These are phyloP conservation scores for Psettodes erumei DNA, from an alignment of 2,113 vertebrate species.

Conservation along the genomic window DNA sequence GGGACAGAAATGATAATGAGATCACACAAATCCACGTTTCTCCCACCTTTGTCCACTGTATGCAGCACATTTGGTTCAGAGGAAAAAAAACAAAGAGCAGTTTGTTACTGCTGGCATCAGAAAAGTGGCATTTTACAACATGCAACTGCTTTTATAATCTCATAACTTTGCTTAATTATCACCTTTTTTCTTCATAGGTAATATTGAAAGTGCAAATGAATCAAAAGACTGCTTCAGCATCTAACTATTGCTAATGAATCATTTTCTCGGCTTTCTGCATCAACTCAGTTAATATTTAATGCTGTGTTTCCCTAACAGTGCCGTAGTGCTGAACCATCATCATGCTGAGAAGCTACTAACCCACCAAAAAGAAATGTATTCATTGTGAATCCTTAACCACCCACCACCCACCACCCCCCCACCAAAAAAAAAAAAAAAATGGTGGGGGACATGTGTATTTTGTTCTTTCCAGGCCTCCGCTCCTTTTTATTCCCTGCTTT, in stretches of 20 bases:
- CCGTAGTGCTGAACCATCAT: slow-evolving; percentile 13
- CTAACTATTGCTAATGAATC: slow-evolving; percentile 17
- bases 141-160: neutral
- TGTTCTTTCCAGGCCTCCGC: slow-evolving; percentile 9
- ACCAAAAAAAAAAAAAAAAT: neutral
- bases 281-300: slow-evolving; percentile 52
- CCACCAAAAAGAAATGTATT: slow-evolving; percentile 26
- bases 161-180: slow-evolving; percentile 29
- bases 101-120: slow-evolving; percentile 24
- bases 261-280: slow-evolving; percentile 43
- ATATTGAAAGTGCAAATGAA: slow-evolving; percentile 26
- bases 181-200: slow-evolving; percentile 19
- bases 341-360: slow-evolving; percentile 29
- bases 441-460: neutral
- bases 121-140: slow-evolving; percentile 24
- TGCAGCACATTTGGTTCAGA: slow-evolving; percentile 46
- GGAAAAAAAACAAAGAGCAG: slow-evolving; percentile 23
- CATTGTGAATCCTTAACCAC: too few relatives aligned
- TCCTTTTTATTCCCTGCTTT: slow-evolving; percentile 7
- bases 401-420: neutral
- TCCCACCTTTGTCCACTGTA: slow-evolving; percentile 86
- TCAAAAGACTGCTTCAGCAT: slow-evolving; percentile 7
- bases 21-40: slow-evolving; percentile 57
- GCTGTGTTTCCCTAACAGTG: slow-evolving; percentile 25
- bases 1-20: slow-evolving; percentile 65